phyloP scores from a whole-genome alignment of 2,797 vertebrate genomes.

The Avahi laniger region DNA sequence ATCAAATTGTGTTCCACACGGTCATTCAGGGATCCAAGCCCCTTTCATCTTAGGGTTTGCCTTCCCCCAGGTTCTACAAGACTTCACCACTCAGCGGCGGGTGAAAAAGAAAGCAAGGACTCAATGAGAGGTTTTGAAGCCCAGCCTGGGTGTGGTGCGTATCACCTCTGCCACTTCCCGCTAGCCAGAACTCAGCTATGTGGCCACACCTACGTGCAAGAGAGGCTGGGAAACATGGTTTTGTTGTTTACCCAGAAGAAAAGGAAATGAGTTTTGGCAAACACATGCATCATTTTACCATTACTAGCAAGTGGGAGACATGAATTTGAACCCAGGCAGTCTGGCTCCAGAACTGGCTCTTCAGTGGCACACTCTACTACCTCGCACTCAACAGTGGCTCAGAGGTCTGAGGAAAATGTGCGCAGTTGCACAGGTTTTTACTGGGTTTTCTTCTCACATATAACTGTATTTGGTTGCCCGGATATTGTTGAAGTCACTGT shows the following conservation, averaged over 20 bases:
- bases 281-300: background rate
- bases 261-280: conserved; percentile 5
- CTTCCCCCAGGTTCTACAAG: background rate
- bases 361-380: background rate
- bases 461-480: background rate
- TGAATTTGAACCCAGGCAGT: background rate
- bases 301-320: background rate
- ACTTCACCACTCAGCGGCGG: background rate
- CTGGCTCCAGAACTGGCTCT: background rate
- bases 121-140: background rate
- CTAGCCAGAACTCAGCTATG: background rate
- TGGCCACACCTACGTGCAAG: background rate
- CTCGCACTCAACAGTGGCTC: background rate
- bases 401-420: background rate
- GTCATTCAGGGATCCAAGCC: background rate
- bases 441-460: background rate
- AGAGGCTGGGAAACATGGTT: background rate
- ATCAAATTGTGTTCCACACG: background rate
- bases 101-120: background rate
- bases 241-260: background rate
- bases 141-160: background rate
- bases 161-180: background rate
- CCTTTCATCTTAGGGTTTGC: background rate
- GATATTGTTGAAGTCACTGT: background rate
- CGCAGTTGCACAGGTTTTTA: background rate